Base-by-base conservation (phyloP, 1,140 invertebrate genomes). In the Drosophila lacertosa region DNA sequence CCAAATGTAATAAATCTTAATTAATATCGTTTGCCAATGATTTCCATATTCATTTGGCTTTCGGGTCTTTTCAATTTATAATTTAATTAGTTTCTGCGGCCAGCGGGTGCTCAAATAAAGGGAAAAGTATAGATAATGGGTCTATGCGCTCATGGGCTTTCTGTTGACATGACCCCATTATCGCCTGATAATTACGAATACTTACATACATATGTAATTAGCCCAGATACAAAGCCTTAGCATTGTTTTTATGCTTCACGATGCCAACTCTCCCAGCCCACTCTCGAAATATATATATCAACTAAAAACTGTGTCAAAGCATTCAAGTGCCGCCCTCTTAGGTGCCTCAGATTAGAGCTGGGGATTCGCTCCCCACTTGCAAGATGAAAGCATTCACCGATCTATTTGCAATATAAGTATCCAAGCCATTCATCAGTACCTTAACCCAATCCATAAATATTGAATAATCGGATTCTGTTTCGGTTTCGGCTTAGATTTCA, bases 161-260 rank as follows among this genome's bases (percentile, higher is more conserved):
- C 65, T 67, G 80, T 77, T 84, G 80, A 84, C 83, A 72, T 82
- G 77, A 79, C 77, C 77, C 65, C 74, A 73, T 79, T 79, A 79
- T 89, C 63, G 60, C 72, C 76, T 83, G 72, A 79, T 83, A 84
- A 72, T 76, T 79, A 71, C 77, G 67, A 71, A 83, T 78, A 78
- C 59, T 64, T 71, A 75, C 80, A 71, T 64, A 57, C 48, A 75
- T 33, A 55, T 53, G 74, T 70, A 76, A 76, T 76, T 76, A 76
- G 74, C 70, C 74, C 64, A 76, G 74, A 73, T 73, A 69, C 62
- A 65, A 67, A 73, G 55, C 64, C 47, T 62, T 59, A 35, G 32
- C 48, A 73, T 68, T 67, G 63, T 73, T 55, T 72, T 62, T 35
- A 73, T 73, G 47, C 10, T 33, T 45, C 44, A 47, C 40, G 42